Base-by-base conservation (phyloP, 2,797 vertebrate species). In the Sebastes iracundus region DNA sequence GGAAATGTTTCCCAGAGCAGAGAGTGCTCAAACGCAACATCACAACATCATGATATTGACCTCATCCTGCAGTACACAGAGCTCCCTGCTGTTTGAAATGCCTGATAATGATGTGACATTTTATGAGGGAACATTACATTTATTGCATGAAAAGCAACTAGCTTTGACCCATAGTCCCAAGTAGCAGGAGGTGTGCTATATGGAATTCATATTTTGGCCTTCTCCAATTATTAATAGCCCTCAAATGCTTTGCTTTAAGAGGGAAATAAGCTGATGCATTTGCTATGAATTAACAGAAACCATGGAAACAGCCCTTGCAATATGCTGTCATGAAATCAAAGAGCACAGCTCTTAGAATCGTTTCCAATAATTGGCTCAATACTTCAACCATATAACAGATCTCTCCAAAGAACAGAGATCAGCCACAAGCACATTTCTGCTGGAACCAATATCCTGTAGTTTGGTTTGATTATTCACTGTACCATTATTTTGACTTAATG, bases 231-330 rank as follows among this genome's bases (percentile, higher is more conserved):
- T 77, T 74, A 82, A 85, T 77, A 84, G 28, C 56, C 3, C 10
- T 63, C 20, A 79, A 76, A 63, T 72, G 59, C 3, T 79, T 84
- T 88, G 72, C 69, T 75, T 84, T 75, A 79, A 87, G 75, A 88
- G 79, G 80, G 38, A 78, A 88, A 81, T 76, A 81, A 52, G 68
- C 86, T 72, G 28, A 85, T 73, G 42, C 68, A 85, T 89, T 90
- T 86, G 67, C 80, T 62, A 16, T 80, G 68, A 89, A 91, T 90
- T 83, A 85, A 90, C 35, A 35, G 87, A 88, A 93, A 93, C 91
- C 90, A 93, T 93, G 87, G 91, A 84, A 94, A 93, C 84, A 53
- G 42, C 62, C 77, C 53, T 82, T 71, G 33, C 69, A 86, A 75
- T 66, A 83, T 75, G 52, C 62, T 77, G 69, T 79, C 80, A 79